These are phyloP conservation scores for Drosophila infuscata DNA, from an alignment of 2,888 invertebrate genomes.

Conservation along the genomic window DNA sequence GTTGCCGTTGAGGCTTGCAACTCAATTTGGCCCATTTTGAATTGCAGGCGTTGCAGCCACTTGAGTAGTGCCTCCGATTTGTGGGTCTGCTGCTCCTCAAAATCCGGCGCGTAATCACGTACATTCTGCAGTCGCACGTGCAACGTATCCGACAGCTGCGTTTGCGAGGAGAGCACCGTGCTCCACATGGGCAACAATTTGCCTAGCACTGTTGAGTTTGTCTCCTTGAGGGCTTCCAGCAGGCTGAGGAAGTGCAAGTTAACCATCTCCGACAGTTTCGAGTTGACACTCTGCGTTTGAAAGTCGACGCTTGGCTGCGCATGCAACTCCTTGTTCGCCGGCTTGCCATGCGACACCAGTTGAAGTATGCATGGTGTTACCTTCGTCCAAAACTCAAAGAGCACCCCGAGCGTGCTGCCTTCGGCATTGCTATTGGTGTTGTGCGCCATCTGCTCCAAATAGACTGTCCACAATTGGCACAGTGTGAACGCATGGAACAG, in stretches of 20 bases:
- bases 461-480: conserved; percentile 99
- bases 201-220: conserved; percentile 95
- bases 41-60: conserved; percentile 96
- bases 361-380: conserved; percentile 98
- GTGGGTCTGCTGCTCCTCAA: conserved; percentile 84
- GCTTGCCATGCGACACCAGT: conserved; percentile 95
- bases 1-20: conserved; percentile 96
- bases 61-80: conserved; percentile 87
- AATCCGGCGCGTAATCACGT: conserved; percentile 90
- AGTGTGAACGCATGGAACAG: conserved; percentile 98
- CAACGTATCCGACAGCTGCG: conserved; percentile 95
- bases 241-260: conserved; percentile 98
- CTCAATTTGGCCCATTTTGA: conserved; percentile 99
- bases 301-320: conserved; percentile 54
- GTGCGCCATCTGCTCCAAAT: conserved; percentile 94
- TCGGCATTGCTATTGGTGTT: conserved; percentile 89
- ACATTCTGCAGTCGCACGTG: conserved; percentile 94
- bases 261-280: conserved; percentile 97
- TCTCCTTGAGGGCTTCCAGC: conserved; percentile 97
- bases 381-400: conserved; percentile 99
- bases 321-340: conserved; percentile 87
- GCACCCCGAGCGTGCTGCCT: conserved; percentile 91
- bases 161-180: conserved; percentile 96
- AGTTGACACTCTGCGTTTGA: conserved; percentile 65
- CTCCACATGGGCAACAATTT: conserved; percentile 98